Evolutionary conservation across 2,888 invertebrate genomes (phyloP), one percentile per base, ranked within the genome.

Genomic region (Lypha dubia): DNA sequence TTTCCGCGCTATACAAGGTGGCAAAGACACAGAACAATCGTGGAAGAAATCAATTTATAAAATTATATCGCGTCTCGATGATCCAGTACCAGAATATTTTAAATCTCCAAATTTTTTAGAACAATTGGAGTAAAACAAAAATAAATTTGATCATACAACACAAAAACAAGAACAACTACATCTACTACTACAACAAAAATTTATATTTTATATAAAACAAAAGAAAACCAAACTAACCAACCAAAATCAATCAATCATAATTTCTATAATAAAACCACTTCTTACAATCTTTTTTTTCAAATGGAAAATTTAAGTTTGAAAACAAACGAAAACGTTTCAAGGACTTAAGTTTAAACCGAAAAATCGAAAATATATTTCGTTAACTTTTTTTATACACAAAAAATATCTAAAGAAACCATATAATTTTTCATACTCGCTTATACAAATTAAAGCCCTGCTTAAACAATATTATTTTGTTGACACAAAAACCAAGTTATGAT

Each of bases 21-120:
- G 98, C 88, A 98, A 99, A 93, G 99, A 99, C 93, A 94, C 96
- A 84, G 99, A 99, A 92, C 99, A 99, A 93, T 99, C 99, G 91
- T 99, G 99, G 99, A 99, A 99, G 94, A 99, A 99, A 93, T 97
- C 98, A 90, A 99, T 99, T 93, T 99, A 99, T 95, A 99, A 99
- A 93, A 96, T 99, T 91, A 99, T 99, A 93, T 98, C 99, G 90
- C 96, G 99, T 92, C 94, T 99, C 93, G 99, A 99, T 94, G 99
- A 99, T 93, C 96, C 97, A 87, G 98, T 99, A 90, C 99, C 99
- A 88, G 99, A 99, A 93, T 99, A 98, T 94, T 99, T 99, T 95
- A 99, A 99, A 93, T 98, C 98, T 91, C 98, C 99, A 88, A 98
- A 99, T 94, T 99, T 99, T 94, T 96, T 99, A 93, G 99, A 99